These are phyloP conservation scores for Triplophysa dalaica DNA, from an alignment of 2,113 vertebrate genomes.

Conservation along the genomic window DNA sequence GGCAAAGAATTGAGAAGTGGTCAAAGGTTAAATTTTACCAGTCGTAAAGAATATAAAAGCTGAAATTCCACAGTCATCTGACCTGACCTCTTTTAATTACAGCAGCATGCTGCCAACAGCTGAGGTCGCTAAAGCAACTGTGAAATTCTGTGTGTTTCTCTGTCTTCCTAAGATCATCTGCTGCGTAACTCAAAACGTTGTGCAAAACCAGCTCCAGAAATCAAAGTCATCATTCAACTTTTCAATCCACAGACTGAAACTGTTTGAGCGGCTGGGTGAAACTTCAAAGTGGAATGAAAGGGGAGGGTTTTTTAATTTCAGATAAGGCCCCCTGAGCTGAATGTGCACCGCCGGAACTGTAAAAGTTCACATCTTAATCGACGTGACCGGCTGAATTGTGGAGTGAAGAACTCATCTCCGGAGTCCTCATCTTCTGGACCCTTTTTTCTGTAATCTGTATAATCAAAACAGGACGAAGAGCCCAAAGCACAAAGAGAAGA, in stretches of 20 bases:
- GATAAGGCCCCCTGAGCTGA: constrained; percentile 75
- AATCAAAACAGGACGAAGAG: constrained; percentile 56
- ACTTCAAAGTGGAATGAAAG: constrained; percentile 71
- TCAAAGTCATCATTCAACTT: constrained; percentile 72
- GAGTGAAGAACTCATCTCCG: constrained; percentile 66
- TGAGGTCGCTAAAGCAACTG: constrained; percentile 42
- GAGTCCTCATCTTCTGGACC: constrained; percentile 41
- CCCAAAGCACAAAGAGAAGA: constrained; percentile 24
- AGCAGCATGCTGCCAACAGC: constrained; percentile 43
- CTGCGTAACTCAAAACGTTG: constrained; percentile 72
- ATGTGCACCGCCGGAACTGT: constrained; percentile 73
- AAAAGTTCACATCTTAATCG: constrained; percentile 76
- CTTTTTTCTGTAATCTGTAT: constrained; percentile 56
- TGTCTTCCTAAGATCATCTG: constrained; percentile 63
- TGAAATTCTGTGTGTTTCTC: constrained; percentile 56
- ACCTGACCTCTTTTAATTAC: constrained; percentile 25
- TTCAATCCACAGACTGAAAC: constrained; percentile 65
- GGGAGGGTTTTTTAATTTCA: constrained; percentile 74
- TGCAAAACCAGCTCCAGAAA: constrained; percentile 68
- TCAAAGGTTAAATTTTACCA: no score
- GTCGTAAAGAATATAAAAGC: no score
- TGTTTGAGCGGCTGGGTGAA: constrained; percentile 70
- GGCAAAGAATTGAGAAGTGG: no score
- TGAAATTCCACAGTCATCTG: neutral
- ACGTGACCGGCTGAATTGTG: constrained; percentile 71